Evolutionary conservation across 2,888 invertebrate species (phyloP), one percentile per base, ranked within the genome.

Genomic region (Cantharis rustica): DNA sequence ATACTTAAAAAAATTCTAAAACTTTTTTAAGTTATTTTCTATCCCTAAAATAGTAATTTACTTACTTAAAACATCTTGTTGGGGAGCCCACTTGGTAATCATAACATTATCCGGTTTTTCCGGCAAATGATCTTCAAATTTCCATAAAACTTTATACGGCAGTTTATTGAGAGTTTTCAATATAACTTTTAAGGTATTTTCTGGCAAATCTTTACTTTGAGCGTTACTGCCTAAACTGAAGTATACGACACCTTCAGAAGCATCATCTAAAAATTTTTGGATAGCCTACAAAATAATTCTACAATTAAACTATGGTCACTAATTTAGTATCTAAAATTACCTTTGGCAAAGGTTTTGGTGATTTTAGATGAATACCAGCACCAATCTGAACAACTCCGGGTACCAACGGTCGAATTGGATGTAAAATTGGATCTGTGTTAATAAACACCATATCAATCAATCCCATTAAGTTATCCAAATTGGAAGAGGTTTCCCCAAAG

Each of bases 71-170:
- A 89, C 79, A 75, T 87, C 88, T 77, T 87, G 87, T 79, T 89
- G 88, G 1, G 89, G 87, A 16, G 87, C 79, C 88, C 89, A 90
- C 73, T 88, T 86, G 7, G 81, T 78, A 17, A 88, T 83, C 75
- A 84, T 82, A 0, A 90, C 87, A 80, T 90, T 89, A 10, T 82
- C 78, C 0, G 87, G 85, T 76, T 85, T 82, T 27, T 81, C 83
- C 3, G 83, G 80, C 27, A 87, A 70, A 17, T 86, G 86, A 7
- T 16, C 9, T 23, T 89, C 89, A 82, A 85, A 88, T 83, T 89
- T 89, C 88, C 89, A 89, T 2, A 90, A 76, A 16, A 89, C 84
- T 72, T 85, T 86, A 76, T 88, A 88, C 2, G 88, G 87, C 11
- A 89, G 76, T 78, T 86, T 82, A 0, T 85, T 75, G 73, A 89